Percentiles rank a stretch among this genome's conserved stretches.
These are phyloP conservation scores for Xylota segnis DNA, from an alignment of 2,888 invertebrate genomes.

Conservation along the genomic window DNA sequence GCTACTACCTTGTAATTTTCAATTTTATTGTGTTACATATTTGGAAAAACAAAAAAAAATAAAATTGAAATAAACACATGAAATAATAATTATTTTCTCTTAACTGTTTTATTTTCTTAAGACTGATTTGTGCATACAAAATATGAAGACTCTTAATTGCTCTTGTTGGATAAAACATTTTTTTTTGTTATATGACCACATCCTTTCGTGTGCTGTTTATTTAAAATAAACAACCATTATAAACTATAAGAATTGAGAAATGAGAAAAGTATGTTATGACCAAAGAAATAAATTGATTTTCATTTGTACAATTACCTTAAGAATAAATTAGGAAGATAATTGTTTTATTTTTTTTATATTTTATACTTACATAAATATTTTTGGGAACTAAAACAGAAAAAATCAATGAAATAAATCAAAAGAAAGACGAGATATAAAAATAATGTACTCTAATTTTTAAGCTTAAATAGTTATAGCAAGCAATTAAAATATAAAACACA, in stretches of 20 bases:
- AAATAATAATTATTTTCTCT: neutral
- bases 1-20: conserved; percentile 70
- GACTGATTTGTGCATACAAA: conserved; percentile 66
- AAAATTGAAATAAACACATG: conserved; percentile 3
- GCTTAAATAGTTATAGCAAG: neutral
- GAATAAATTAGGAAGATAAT: neutral
- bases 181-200: conserved; percentile 10
- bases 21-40: conserved; percentile 41
- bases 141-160: conserved; percentile 44
- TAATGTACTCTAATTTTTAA: conserved; percentile 18
- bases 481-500: neutral
- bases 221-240: conserved; percentile 8
- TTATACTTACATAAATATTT: neutral
- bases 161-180: conserved; percentile 19
- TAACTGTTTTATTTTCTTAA: conserved; percentile 48
- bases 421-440: neutral
- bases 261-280: conserved; percentile 39
- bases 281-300: conserved; percentile 60
- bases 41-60: conserved; percentile 22
- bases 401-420: conserved; percentile 19
- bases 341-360: conserved; percentile 11
- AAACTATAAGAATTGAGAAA: neutral
- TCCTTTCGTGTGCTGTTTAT: conserved; percentile 51
- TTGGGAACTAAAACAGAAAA: conserved; percentile 8
- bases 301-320: conserved; percentile 33